Percentiles rank a stretch among this genome's conserved stretches.
Conservation (phyloP, 2,888 invertebrate genomes). For the Ophioninae sp. region DNA sequence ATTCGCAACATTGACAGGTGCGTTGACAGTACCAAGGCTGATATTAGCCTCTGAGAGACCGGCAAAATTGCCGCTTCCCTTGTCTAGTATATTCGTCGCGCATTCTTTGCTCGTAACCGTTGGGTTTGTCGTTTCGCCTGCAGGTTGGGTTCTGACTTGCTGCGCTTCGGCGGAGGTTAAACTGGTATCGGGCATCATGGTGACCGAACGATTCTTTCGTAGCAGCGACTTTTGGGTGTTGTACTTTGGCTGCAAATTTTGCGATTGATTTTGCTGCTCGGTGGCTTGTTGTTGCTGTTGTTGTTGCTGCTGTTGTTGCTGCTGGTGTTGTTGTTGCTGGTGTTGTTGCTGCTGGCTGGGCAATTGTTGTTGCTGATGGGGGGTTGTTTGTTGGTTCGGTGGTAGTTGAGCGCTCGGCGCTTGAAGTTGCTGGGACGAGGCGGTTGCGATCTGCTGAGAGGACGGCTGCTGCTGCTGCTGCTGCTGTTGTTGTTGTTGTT, state of each 20-base stretch:
- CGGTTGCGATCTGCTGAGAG: conserved; percentile 68
- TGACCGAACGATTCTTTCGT: conserved; percentile 82
- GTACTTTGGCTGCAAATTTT: conserved; percentile 78
- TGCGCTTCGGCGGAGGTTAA: conserved; percentile 84
- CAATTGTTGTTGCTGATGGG: conserved; percentile 80
- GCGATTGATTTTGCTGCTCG: conserved; percentile 74
- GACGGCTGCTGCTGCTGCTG: conserved; percentile 68
- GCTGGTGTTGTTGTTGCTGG: conserved; percentile 76
- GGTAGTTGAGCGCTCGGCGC: conserved; percentile 75
- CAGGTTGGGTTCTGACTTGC: conserved; percentile 81
- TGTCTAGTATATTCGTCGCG: conserved; percentile 80
- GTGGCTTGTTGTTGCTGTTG: conserved; percentile 75
- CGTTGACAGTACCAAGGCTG: conserved; percentile 73
- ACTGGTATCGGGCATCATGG: conserved; percentile 81
- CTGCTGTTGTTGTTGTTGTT: conserved; percentile 57
- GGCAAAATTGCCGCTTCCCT: conserved; percentile 79
- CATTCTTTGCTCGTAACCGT: conserved; percentile 81
- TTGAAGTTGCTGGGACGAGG: conserved; percentile 80
- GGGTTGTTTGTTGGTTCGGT: conserved; percentile 73
- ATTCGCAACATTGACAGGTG: conserved; percentile 53
- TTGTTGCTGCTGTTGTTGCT: conserved; percentile 79
- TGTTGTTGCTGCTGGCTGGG: conserved; percentile 77
- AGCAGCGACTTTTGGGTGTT: conserved; percentile 82
- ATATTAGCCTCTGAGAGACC: conserved; percentile 77
- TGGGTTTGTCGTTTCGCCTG: conserved; percentile 76